Conservation (phyloP, 2,113 vertebrate species). For the Brienomyrus brachyistius region DNA sequence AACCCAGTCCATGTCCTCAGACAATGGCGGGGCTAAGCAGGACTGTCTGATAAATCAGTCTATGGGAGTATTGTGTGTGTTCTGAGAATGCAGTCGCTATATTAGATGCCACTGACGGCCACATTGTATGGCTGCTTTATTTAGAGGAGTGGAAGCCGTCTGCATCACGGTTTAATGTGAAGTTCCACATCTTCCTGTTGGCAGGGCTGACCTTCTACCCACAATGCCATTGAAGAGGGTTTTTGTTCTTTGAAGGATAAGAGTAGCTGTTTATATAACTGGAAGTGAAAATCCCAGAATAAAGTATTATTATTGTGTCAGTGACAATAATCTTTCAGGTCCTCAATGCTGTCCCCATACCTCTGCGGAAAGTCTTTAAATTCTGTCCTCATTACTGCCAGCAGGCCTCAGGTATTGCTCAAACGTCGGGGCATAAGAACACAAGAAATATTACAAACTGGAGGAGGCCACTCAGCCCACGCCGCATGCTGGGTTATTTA, state of each 20-base stretch:
- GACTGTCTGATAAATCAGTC: not conserved
- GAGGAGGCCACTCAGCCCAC: not conserved
- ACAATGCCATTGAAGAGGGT: not conserved
- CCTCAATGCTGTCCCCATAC: not conserved
- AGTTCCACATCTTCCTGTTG: not conserved
- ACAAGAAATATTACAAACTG: not conserved
- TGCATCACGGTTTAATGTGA: not conserved
- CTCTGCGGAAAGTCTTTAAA: not conserved
- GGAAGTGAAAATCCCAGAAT: not conserved
- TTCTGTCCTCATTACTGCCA: not conserved
- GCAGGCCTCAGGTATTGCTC: not conserved
- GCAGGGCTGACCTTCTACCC: not conserved
- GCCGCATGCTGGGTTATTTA: not conserved
- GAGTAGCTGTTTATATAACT: not conserved
- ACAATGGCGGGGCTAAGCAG: not conserved
- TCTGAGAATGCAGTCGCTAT: not conserved
- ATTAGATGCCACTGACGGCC: not conserved
- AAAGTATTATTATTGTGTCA: not conserved
- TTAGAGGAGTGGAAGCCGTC: not conserved
- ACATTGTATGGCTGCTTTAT: not conserved
- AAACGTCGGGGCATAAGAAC: not conserved
- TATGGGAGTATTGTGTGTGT: not conserved
- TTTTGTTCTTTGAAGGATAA: slow-evolving; percentile 7
- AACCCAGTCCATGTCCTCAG: not conserved
- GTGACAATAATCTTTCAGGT: not conserved